Evolutionary conservation across 2,797 vertebrate genomes (phyloP).

Genomic region (Macropodus opercularis): DNA sequence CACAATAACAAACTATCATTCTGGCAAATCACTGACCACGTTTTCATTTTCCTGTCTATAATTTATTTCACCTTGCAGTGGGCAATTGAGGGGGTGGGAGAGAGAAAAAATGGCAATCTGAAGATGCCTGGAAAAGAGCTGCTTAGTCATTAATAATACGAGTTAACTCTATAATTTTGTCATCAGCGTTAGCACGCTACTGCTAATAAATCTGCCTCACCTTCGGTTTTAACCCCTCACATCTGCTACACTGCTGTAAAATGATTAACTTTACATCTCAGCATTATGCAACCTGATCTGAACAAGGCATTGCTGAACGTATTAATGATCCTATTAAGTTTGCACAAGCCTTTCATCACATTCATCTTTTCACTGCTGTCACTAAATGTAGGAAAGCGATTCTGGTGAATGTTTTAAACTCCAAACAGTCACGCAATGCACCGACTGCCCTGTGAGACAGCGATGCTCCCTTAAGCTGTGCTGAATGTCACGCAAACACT

Average conservation of each 20-base stretch:
- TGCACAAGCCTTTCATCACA: conserved; percentile 51
- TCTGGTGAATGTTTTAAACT: conserved; percentile 34
- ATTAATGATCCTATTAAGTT: conserved; percentile 46
- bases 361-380: conserved; percentile 27
- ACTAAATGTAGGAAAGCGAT: conserved; percentile 36
- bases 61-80: conserved; percentile 64
- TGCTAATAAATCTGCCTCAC: conserved; percentile 50
- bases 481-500: conserved; percentile 21
- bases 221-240: conserved; percentile 44
- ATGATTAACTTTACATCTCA: conserved; percentile 24
- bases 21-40: conserved; percentile 72
- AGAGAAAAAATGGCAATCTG: conserved; percentile 17
- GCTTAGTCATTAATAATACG: conserved; percentile 70
- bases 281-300: conserved; percentile 18
- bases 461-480: conserved; percentile 40
- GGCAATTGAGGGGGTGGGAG: conserved; percentile 49
- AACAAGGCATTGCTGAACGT: conserved; percentile 28
- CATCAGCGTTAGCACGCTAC: conserved; percentile 40
- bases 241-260: conserved; percentile 18
- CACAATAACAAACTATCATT: conserved; percentile 77
- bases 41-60: conserved; percentile 68
- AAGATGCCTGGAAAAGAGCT: conserved; percentile 38
- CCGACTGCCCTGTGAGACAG: conserved; percentile 23
- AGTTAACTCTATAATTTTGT: conserved; percentile 53
- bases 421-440: conserved; percentile 24